Conservation (phyloP, 2,888 invertebrate species). For the Subacronicta megacephala region DNA sequence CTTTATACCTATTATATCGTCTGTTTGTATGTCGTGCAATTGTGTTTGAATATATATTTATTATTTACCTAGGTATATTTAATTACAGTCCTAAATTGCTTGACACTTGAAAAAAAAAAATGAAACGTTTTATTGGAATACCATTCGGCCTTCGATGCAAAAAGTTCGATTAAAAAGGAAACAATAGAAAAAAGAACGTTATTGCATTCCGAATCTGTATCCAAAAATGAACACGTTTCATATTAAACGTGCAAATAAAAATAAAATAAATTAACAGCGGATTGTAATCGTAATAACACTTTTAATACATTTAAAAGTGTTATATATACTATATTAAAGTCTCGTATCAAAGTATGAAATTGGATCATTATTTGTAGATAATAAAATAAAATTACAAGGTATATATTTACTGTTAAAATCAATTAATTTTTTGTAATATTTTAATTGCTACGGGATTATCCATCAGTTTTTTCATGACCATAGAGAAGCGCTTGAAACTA, state of each 20-base stretch:
- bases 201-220: constrained; percentile 6
- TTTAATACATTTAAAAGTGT: no score
- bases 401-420: no score
- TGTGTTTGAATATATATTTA: no score
- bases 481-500: background rate
- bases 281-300: no score
- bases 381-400: no score
- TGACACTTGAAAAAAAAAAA: constrained; percentile 4
- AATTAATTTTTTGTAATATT: no score
- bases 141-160: constrained; percentile 30
- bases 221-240: constrained; percentile 21
- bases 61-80: no score
- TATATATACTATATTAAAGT: background rate
- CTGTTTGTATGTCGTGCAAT: no score
- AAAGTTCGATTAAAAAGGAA: constrained; percentile 33
- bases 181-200: constrained; percentile 25
- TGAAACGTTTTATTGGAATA: constrained; percentile 26
- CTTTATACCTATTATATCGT: no score
- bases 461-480: background rate
- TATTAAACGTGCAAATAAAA: background rate
- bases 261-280: no score
- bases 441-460: no score
- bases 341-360: background rate
- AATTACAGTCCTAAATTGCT: background rate
- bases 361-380: no score